Evolutionary conservation across 2,888 invertebrate genomes (phyloP).

Genomic region (Epinotia nisella): DNA sequence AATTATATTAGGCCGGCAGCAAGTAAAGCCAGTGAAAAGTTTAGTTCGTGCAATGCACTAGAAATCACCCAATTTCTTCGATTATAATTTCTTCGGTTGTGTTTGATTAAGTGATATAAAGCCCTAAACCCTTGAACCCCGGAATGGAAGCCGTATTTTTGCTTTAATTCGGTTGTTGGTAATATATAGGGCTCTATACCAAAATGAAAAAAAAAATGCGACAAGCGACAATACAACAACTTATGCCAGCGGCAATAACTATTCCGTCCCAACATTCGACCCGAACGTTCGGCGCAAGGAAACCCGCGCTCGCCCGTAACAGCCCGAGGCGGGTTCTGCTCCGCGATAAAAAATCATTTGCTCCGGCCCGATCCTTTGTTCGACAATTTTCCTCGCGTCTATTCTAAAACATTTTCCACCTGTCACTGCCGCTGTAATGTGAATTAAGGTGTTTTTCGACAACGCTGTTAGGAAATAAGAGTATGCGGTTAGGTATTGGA

Average conservation of each 20-base stretch:
- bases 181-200: too few relatives aligned
- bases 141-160: too few relatives aligned
- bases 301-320: conserved; percentile 25
- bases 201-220: too few relatives aligned
- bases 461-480: not conserved
- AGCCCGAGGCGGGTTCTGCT: conserved; percentile 47
- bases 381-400: conserved; percentile 47
- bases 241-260: not conserved
- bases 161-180: too few relatives aligned
- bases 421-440: conserved; percentile 38
- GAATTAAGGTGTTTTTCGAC: conserved; percentile 23
- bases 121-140: too few relatives aligned
- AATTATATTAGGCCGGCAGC: too few relatives aligned
- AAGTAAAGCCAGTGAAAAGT: too few relatives aligned
- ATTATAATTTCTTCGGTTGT: too few relatives aligned
- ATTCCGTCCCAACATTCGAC: not conserved
- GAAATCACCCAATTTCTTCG: too few relatives aligned
- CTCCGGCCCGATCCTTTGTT: conserved; percentile 46
- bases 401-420: conserved; percentile 44
- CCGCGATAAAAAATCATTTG: conserved; percentile 50
- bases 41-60: too few relatives aligned
- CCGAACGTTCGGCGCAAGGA: not conserved
- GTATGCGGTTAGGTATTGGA: not conserved
- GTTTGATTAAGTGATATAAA: too few relatives aligned
- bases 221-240: too few relatives aligned